phyloP scores from a whole-genome alignment of 2,888 invertebrate species.

The Leptopilina syphax region DNA sequence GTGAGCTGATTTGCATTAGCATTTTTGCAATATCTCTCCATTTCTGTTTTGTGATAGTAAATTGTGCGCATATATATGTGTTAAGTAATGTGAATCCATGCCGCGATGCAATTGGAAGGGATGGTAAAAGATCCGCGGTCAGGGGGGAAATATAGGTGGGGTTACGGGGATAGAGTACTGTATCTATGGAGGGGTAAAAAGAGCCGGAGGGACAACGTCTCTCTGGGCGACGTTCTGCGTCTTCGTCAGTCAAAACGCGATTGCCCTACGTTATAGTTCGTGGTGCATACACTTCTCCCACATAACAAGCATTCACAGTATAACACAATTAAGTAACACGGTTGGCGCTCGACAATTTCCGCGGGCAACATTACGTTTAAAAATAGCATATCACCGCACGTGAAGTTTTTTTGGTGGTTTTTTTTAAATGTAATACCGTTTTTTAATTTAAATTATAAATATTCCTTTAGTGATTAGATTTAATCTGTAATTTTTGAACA shows the following conservation, averaged over 20 bases:
- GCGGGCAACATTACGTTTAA: slow-evolving; percentile 54
- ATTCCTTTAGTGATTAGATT: not conserved
- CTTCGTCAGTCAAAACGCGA: slow-evolving; percentile 71
- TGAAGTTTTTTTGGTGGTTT: not conserved
- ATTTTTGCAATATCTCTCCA: not conserved
- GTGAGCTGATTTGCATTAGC: slow-evolving; percentile 19
- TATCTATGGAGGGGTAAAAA: slow-evolving; percentile 31
- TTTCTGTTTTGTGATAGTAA: not conserved
- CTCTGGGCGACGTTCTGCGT: slow-evolving; percentile 59
- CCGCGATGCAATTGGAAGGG: slow-evolving; percentile 38
- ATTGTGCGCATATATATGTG: not conserved
- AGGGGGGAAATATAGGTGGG: slow-evolving; percentile 37
- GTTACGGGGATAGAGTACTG: slow-evolving; percentile 27
- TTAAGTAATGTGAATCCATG: slow-evolving; percentile 15
- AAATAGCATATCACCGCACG: slow-evolving; percentile 56
- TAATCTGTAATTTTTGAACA: no score
- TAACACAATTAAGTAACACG: slow-evolving; percentile 51
- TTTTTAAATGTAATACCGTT: not conserved
- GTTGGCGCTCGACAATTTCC: slow-evolving; percentile 56
- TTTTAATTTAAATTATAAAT: no score
- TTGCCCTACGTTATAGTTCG: slow-evolving; percentile 62
- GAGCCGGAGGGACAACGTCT: slow-evolving; percentile 50
- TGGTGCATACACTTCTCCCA: slow-evolving; percentile 41
- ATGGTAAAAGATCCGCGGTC: slow-evolving; percentile 16
- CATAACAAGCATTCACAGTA: not conserved